Evolutionary conservation across 2,113 vertebrate species (phyloP).

Genomic region (Agapornis roseicollis): DNA sequence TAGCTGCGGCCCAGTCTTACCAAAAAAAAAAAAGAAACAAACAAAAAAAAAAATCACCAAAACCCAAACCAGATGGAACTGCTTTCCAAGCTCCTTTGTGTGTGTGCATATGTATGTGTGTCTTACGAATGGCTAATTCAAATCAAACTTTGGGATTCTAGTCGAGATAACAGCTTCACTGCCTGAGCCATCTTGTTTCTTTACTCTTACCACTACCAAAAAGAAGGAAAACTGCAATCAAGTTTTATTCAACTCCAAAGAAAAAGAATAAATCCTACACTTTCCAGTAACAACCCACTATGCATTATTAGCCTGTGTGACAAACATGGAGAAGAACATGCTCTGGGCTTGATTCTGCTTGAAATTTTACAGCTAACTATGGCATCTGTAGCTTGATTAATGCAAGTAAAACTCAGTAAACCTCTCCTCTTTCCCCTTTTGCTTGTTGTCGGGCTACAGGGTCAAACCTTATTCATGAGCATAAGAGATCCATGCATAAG

Average conservation of each 20-base stretch:
- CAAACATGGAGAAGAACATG: background rate
- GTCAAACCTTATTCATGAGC: background rate
- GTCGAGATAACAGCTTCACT: slow-evolving; percentile 70
- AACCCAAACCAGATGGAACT: slow-evolving; percentile 72
- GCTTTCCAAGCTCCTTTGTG: slow-evolving; percentile 56
- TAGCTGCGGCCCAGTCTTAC: slow-evolving; percentile 72
- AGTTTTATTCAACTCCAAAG: slow-evolving; percentile 1
- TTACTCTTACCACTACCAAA: background rate
- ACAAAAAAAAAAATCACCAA: no score
- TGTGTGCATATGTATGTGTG: background rate
- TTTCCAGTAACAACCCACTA: background rate
- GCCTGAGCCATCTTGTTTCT: slow-evolving; percentile 60
- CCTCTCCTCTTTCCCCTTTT: background rate
- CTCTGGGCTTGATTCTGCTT: background rate
- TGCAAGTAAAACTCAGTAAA: background rate
- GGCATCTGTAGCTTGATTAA: background rate
- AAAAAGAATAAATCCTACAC: background rate
- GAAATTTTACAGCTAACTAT: background rate
- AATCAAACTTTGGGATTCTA: slow-evolving; percentile 64
- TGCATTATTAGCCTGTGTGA: background rate
- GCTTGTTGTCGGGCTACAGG: background rate
- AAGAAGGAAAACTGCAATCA: slow-evolving; percentile 7
- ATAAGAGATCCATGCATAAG: background rate
- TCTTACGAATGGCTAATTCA: slow-evolving; percentile 69
- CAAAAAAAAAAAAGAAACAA: no score